phyloP scores from a whole-genome alignment of 2,113 vertebrate genomes.

The Sebastes fasciatus region DNA sequence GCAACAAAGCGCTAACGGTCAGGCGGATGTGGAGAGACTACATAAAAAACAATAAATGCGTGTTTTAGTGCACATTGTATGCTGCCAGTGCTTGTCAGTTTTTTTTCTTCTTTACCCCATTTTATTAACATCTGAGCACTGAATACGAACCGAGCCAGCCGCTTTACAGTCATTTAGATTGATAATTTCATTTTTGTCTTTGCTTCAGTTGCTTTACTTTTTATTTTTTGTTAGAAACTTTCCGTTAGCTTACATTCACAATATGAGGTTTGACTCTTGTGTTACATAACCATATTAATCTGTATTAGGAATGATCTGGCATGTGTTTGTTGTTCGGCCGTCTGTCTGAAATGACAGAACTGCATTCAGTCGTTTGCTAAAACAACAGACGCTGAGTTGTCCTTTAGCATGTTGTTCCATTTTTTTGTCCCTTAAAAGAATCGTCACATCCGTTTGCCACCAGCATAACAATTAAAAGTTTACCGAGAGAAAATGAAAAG shows the following conservation, averaged over 20 bases:
- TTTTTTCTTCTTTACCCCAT: not conserved
- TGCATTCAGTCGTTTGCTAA: constrained; percentile 24
- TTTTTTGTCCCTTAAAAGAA: constrained; percentile 19
- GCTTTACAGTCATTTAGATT: not conserved
- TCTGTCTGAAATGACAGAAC: constrained; percentile 45
- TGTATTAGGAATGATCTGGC: constrained; percentile 12
- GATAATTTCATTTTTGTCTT: not conserved
- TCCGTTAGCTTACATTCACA: not conserved
- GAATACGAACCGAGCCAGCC: not conserved
- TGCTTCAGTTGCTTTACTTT: not conserved
- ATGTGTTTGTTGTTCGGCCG: not conserved
- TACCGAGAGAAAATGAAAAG: constrained; percentile 26
- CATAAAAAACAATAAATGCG: not conserved
- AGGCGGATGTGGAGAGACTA: not conserved
- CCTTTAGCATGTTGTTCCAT: constrained; percentile 49
- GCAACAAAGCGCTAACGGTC: not conserved
- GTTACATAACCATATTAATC: constrained; percentile 9
- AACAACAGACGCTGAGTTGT: constrained; percentile 12
- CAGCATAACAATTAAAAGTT: constrained; percentile 53
- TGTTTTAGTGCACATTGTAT: not conserved
- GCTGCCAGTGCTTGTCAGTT: not conserved
- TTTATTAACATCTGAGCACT: not conserved
- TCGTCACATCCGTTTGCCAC: constrained; percentile 42
- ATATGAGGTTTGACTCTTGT: not conserved
- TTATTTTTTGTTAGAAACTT: constrained; percentile 22